phyloP scores from a whole-genome alignment of 1,140 invertebrate species.

The Phymorhynchus buccinoides region DNA sequence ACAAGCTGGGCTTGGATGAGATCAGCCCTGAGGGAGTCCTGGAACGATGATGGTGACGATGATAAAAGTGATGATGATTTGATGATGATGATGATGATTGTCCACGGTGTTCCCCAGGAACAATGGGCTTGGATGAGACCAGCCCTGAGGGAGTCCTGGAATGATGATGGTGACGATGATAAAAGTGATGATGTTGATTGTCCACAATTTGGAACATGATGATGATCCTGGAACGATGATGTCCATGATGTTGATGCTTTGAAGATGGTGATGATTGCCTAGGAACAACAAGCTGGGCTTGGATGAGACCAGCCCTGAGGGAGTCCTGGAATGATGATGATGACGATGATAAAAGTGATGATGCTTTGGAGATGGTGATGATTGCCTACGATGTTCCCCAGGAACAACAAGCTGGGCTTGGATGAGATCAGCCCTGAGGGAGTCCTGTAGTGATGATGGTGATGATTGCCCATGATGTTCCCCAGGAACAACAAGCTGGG shows the following conservation, averaged over 20 bases:
- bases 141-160: too few relatives aligned
- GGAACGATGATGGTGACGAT: not conserved
- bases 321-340: not conserved
- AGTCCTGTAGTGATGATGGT: constrained; percentile 37
- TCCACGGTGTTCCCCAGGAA: too few relatives aligned
- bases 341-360: not conserved
- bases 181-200: not conserved
- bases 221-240: too few relatives aligned
- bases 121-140: too few relatives aligned
- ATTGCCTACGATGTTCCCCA: constrained; percentile 39
- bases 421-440: constrained; percentile 62
- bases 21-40: constrained; percentile 52
- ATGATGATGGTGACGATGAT: not conserved
- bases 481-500: constrained; percentile 72
- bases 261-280: not conserved
- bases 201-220: too few relatives aligned
- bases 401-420: constrained; percentile 72
- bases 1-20: constrained; percentile 59
- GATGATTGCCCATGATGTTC: not conserved
- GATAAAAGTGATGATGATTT: not conserved
- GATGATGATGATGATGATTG: not conserved
- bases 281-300: constrained; percentile 70
- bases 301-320: too few relatives aligned
- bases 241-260: not conserved
- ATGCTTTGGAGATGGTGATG: not conserved